Evolutionary conservation across 2,888 invertebrate genomes (phyloP), one percentile per base, ranked within the genome.

Genomic region (Agapostemon virescens): DNA sequence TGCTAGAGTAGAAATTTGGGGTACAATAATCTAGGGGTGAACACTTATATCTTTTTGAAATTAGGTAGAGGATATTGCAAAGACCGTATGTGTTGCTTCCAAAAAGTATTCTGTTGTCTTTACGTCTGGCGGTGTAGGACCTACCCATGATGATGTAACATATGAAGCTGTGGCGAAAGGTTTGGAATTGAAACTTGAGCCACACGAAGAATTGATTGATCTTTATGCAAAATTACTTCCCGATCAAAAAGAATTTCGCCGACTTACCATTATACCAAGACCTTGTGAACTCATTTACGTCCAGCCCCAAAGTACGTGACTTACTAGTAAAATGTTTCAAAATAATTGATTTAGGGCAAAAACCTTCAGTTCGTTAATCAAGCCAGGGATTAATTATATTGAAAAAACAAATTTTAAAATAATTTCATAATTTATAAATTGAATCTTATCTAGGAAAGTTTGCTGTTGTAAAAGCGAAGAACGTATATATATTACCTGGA

Each of bases 71-170:
- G 92, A 93, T 33, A 95, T 95, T 72, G 94, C 94, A 0, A 88
- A 92, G 55, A 94, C 95, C 91, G 94, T 95, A 1, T 49, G 45
- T 11, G 84, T 85, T 40, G 81, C 94, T 84, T 94, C 95, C 1
- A 86, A 90, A 33, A 88, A 86, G 42, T 95, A 90, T 90, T 93
- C 93, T 26, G 92, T 93, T 87, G 95, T 95, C 5, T 93, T 95
- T 66, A 95, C 95, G 1, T 94, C 94, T 17, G 95, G 95, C 13
- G 96, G 96, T 15, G 94, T 96, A 63, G 96, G 96, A 5, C 95
- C 96, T 0, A 95, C 96, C 1, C 95, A 96, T 86, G 95, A 96
- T 91, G 96, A 96, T 89, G 92, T 95, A 75, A 96, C 96, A 1
- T 95, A 95, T 89, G 93, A 94, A 91, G 95, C 94, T n/a, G 93